Conservation (phyloP, 2,113 vertebrate species). For the Myrmophylax atrothorax region DNA sequence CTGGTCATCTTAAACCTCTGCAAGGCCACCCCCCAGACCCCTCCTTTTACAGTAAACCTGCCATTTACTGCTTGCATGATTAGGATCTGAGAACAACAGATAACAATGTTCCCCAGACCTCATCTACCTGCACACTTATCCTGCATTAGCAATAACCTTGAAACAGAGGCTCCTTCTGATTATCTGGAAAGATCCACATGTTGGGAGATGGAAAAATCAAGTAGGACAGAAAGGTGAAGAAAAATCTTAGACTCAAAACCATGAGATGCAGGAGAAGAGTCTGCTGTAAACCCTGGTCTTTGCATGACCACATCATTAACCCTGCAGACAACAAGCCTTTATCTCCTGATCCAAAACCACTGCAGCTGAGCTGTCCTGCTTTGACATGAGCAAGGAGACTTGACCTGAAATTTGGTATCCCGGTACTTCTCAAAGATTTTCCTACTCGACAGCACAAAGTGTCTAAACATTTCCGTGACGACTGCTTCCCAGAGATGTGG, state of each 20-base stretch:
- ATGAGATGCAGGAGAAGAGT: neutral
- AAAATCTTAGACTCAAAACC: neutral
- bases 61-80: neutral
- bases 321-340: neutral
- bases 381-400: neutral
- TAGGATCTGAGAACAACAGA: neutral
- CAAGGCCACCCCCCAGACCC: neutral
- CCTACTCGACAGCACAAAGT: neutral
- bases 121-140: neutral
- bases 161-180: neutral
- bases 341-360: neutral
- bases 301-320: fast-evolving
- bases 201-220: neutral
- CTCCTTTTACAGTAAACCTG: neutral
- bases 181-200: neutral
- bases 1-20: neutral
- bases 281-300: neutral
- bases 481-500: neutral
- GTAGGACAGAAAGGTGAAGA: neutral
- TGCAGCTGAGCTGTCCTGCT: neutral
- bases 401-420: neutral
- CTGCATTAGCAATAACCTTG: neutral
- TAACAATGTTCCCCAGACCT: neutral
- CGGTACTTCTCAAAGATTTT: neutral
- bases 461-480: fast-evolving